Evolutionary conservation across 1,140 invertebrate species (phyloP), one percentile per base, ranked within the genome.

Genomic region (Solenopsis invicta): DNA sequence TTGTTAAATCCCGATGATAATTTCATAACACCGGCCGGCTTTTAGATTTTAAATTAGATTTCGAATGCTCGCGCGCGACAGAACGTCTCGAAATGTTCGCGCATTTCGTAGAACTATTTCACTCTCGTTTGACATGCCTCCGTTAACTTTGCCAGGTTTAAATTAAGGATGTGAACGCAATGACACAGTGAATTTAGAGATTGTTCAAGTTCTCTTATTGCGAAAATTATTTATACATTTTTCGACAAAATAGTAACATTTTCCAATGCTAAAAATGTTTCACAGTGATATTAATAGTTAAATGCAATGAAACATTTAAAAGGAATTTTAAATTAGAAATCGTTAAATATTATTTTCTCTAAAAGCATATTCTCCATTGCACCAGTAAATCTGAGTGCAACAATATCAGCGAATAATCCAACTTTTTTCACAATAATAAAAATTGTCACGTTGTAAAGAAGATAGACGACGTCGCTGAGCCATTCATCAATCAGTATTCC

Each of bases 41-140:
- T 66, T 45, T 67, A 29, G 56, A 82, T 41, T 76, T 87, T 88
- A 21, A 87, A 86, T 88, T 74, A 66, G 24, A 48, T 62, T 62
- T 75, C 18, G 29, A 74, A 75, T 48, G 77, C 48, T 21, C 9
- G 54, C 12, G 52, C 34, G 29, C 41, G 52, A 45, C 12, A 18
- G 77, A 50, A 29, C 8, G n/a, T 18, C 13, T 18, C 41, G 69
- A 61, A 37, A 75, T 75, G 59, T 82, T 52, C 21, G 52, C 24
- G 24, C 24, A 34, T 72, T 59, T 72, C 52, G 0, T 4, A 56
- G 24, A 82, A 59, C n/a, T 48, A 59, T 41, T 16, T 52, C 13
- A 12, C 66, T 59, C 21, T 72, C 48, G 34, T 56, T 82, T 50
- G 59, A 24, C 24, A 45, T 29, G n/a, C 1, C 0, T 18, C 16